These are phyloP conservation scores for Halcyon leucocephala DNA, from an alignment of 2,797 vertebrate species.

Conservation along the genomic window DNA sequence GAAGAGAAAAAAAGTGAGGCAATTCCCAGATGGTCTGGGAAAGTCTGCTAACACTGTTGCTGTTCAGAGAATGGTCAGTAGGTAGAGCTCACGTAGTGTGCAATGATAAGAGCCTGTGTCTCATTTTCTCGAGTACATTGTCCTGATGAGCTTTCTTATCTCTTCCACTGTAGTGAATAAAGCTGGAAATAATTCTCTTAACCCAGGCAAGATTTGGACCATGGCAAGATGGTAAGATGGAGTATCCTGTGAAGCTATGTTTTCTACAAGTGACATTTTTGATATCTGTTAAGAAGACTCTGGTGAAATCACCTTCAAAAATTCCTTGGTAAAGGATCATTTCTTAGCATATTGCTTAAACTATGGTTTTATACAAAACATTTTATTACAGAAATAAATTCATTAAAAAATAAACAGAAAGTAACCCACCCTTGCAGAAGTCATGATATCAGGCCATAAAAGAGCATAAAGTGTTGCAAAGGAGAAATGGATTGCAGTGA, in stretches of 20 bases:
- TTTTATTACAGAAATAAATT: neutral
- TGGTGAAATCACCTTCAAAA: neutral
- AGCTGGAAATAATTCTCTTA: neutral
- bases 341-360: neutral
- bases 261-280: neutral
- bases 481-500: slow-evolving; percentile 16
- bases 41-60: neutral
- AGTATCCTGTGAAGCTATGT: neutral
- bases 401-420: neutral
- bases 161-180: neutral
- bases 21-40: neutral
- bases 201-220: neutral
- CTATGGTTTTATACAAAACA: neutral
- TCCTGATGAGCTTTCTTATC: neutral
- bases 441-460: neutral
- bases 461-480: slow-evolving; percentile 2
- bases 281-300: neutral
- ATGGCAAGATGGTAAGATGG: neutral
- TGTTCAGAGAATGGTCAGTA: slow-evolving; percentile 36
- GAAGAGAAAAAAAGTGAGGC: neutral
- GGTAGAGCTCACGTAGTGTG: slow-evolving; percentile 51
- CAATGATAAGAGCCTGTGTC: neutral
- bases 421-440: neutral
- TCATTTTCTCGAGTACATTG: neutral
- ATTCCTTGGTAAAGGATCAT: neutral